These are phyloP conservation scores for Capricornis sumatraensis DNA, from an alignment of 2,113 vertebrate genomes.

Conservation along the genomic window DNA sequence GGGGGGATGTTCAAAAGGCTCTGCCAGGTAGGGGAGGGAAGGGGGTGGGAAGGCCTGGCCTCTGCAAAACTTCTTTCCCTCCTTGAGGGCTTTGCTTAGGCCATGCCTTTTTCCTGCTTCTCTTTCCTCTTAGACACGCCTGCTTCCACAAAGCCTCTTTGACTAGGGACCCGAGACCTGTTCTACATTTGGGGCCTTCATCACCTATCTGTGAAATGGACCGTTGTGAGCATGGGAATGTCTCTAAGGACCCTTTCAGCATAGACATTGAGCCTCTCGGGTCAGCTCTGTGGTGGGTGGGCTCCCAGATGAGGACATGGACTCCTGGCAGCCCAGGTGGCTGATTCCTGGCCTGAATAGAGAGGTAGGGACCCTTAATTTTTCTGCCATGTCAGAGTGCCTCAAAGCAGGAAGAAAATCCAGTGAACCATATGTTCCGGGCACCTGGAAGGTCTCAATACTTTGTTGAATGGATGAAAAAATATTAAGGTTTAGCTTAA, in stretches of 20 bases:
- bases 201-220: background rate
- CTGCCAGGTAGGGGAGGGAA: background rate
- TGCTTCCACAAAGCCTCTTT: conserved; percentile 26
- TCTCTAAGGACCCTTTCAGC: background rate
- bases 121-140: background rate
- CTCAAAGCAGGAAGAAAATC: background rate
- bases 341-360: background rate
- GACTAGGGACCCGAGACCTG: background rate
- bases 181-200: background rate
- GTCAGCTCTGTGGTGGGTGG: too few species aligned
- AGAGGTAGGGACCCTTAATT: background rate
- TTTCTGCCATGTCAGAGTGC: background rate
- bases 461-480: background rate
- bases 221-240: background rate
- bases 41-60: background rate
- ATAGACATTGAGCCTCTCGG: background rate
- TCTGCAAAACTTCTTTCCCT: background rate
- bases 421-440: background rate
- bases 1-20: background rate
- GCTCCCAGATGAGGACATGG: background rate
- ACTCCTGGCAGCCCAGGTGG: background rate
- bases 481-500: background rate
- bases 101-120: background rate
- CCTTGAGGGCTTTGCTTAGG: background rate
- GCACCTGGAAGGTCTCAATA: background rate